Evolutionary conservation across 2,888 invertebrate species (phyloP).

Genomic region (Philopedon plagiatum): DNA sequence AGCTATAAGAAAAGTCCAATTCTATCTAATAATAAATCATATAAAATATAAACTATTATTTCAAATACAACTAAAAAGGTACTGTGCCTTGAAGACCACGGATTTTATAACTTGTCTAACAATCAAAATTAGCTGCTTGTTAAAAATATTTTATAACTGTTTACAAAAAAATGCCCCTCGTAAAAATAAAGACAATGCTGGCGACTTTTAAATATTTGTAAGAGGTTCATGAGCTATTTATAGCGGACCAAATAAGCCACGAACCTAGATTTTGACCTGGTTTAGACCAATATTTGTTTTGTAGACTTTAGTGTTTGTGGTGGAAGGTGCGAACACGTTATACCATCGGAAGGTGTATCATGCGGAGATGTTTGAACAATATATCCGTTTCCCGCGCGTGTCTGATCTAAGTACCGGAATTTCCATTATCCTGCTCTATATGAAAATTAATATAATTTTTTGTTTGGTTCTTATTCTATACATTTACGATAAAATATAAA

Average conservation of each 20-base stretch:
- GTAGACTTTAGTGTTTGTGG: conserved; percentile 47
- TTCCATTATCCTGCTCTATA: neutral
- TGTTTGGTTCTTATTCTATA: no score
- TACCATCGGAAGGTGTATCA: conserved; percentile 60
- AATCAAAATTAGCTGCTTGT: neutral
- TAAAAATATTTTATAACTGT: neutral
- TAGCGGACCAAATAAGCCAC: conserved; percentile 36
- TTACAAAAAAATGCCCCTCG: conserved; percentile 6
- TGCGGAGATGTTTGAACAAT: conserved; percentile 60
- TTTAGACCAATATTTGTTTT: conserved; percentile 34
- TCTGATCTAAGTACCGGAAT: conserved; percentile 37
- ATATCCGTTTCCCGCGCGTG: conserved; percentile 64
- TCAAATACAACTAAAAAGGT: no score
- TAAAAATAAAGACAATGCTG: conserved; percentile 19
- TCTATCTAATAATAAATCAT: no score
- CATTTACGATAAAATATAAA: no score
- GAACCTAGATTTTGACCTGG: conserved; percentile 9
- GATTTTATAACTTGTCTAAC: no score
- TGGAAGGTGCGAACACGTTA: conserved; percentile 53
- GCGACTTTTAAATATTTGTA: conserved; percentile 46
- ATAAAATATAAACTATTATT: no score
- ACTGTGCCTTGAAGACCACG: no score
- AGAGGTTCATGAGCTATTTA: conserved; percentile 46
- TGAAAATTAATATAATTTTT: no score
- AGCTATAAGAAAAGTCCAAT: no score